A percentile compares a stretch with the other conserved stretches of the same genome.
Evolutionary conservation across 2,888 invertebrate species (phyloP).

Genomic region (Agrochola macilenta): DNA sequence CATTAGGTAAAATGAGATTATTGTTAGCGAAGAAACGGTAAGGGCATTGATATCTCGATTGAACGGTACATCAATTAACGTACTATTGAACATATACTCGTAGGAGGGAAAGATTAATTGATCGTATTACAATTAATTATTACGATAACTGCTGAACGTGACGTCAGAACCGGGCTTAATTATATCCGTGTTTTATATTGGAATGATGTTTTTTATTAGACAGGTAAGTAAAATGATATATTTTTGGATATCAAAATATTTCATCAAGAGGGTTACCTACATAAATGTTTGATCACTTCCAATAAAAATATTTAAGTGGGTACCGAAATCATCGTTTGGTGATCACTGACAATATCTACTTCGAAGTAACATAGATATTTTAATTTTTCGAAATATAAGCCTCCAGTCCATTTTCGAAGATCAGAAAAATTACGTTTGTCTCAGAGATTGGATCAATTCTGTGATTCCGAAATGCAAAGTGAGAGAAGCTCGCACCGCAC

Average conservation of each 20-base stretch:
- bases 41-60: slow-evolving; percentile 29
- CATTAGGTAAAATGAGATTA: slow-evolving; percentile 24
- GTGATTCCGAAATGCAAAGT: too few species aligned
- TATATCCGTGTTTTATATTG: slow-evolving; percentile 1
- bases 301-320: too few species aligned
- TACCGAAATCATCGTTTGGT: too few species aligned
- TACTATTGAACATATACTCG: slow-evolving; percentile 32
- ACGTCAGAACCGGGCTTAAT: slow-evolving; percentile 9
- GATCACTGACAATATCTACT: too few species aligned
- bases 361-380: too few species aligned
- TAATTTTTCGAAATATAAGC: too few species aligned
- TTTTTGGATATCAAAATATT: not conserved
- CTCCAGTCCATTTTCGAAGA: too few species aligned
- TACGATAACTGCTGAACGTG: slow-evolving; percentile 11
- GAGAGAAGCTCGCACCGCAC: too few species aligned
- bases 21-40: slow-evolving; percentile 22
- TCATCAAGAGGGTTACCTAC: too few species aligned
- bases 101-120: slow-evolving; percentile 34
- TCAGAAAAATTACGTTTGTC: too few species aligned
- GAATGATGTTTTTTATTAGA: not conserved
- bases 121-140: slow-evolving; percentile 50
- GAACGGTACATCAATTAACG: slow-evolving; percentile 42
- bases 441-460: too few species aligned
- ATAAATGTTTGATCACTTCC: too few species aligned
- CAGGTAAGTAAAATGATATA: not conserved